Evolutionary conservation across 2,888 invertebrate genomes (phyloP), one percentile per base, ranked within the genome.

Genomic region (Mimachlamys varia): DNA sequence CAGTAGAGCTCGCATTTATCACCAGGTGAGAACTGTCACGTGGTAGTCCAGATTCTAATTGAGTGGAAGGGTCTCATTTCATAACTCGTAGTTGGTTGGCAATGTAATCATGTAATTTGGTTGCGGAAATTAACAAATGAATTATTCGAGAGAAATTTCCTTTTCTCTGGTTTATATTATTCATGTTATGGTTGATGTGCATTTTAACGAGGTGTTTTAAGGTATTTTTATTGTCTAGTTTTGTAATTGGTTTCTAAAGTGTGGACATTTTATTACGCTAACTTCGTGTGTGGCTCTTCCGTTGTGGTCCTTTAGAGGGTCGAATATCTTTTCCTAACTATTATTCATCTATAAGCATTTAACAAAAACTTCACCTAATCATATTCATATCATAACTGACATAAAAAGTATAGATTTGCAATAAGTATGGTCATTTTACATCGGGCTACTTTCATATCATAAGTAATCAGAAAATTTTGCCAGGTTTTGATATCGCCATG

Each of bases 1-100:
- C 76, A 33, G 76, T 76, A 76, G 76, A 76, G 33, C 76, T 76
- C 13, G 76, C 76, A 13, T 76, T 76, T 76, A 76, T 76, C 76
- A 76, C 76, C 76, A 76, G 76, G 76, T 76, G 76, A 76, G 76
- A 33, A 76, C 15, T 76, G 76, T 76, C 22, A 19, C 3, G 58
- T 53, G 53, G 53, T 53, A 53, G 53, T 76, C 33, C 15, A 76
- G 33, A 27, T 27, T 76, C 62, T 76, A 76, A 76, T 76, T 17
- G 33, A 76, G 53, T 17, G n/a, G 10, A 76, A 76, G 10, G 7
- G 10, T 76, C 13, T 27, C 76, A 7, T 76, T 27, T 27, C 76
- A 27, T 33, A 76, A 76, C 10, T 27, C 22, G 33, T 12, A 76
- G 33, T 10, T 22, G 33, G 76, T 76, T 76, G 76, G 12, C 12